phyloP scores from a whole-genome alignment of 2,888 invertebrate species.

The Plutella xylostella region DNA sequence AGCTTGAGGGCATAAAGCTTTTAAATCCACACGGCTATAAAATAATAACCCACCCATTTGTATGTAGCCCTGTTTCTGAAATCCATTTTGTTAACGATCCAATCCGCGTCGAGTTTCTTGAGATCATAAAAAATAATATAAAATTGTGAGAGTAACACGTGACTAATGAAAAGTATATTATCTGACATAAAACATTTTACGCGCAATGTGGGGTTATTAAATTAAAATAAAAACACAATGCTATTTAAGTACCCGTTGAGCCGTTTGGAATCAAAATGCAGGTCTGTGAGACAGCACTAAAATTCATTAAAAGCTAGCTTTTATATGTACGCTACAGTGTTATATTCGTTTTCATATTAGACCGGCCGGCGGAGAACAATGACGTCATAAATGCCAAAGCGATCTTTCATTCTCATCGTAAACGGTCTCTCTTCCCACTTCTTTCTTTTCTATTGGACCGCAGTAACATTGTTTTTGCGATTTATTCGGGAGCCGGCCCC shows the following conservation, averaged over 20 bases:
- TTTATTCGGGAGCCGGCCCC: too few species aligned
- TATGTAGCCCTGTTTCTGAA: conserved; percentile 20
- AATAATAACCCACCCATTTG: too few species aligned
- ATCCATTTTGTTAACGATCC: conserved; percentile 34
- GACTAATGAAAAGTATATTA: conserved; percentile 64
- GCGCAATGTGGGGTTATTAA: conserved; percentile 55
- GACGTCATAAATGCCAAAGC: conserved; percentile 47
- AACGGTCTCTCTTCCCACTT: conserved; percentile 29
- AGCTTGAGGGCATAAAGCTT: too few species aligned
- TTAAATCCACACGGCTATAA: too few species aligned
- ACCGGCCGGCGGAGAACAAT: conserved; percentile 40
- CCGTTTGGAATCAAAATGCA: conserved; percentile 55
- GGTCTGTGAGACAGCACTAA: conserved; percentile 57
- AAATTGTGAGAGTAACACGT: conserved; percentile 47
- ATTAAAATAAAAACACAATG: conserved; percentile 60
- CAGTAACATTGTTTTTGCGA: conserved; percentile 31
- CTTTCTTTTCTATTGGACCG: conserved; percentile 30
- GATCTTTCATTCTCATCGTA: conserved; percentile 50
- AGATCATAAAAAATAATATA: conserved; percentile 47
- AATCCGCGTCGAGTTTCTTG: conserved; percentile 33
- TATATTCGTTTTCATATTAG: conserved; percentile 39
- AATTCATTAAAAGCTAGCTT: conserved; percentile 53
- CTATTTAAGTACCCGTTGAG: conserved; percentile 10
- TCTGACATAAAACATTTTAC: conserved; percentile 61
- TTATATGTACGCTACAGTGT: conserved; percentile 27